These are phyloP conservation scores for Halcyon leucocephala DNA, from an alignment of 2,797 vertebrate species.

Conservation along the genomic window DNA sequence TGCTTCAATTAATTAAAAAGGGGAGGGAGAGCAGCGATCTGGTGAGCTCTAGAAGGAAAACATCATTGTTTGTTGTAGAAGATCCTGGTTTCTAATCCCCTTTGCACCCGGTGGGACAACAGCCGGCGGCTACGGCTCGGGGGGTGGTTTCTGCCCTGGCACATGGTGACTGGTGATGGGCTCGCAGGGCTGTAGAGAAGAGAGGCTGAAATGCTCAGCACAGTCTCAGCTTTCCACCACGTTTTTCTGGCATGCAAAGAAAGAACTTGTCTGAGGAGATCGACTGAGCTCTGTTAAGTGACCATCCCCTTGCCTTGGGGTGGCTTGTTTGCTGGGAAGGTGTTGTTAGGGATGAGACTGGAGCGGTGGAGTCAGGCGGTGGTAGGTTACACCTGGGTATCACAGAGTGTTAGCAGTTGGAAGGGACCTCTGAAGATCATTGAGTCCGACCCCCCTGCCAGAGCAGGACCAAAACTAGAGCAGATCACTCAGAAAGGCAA, in stretches of 20 bases:
- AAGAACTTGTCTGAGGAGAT: background rate
- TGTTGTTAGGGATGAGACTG: background rate
- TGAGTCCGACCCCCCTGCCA: no score
- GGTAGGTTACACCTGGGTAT: background rate
- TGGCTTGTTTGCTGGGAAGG: background rate
- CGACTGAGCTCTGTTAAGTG: background rate
- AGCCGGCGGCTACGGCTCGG: constrained; percentile 24
- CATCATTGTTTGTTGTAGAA: constrained; percentile 51
- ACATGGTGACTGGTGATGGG: constrained; percentile 59
- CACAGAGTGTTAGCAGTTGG: no score
- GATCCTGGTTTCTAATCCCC: constrained; percentile 61
- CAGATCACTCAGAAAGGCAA: no score
- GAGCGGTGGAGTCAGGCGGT: background rate
- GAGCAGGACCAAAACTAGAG: no score
- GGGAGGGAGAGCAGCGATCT: constrained; percentile 34
- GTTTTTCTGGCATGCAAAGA: background rate
- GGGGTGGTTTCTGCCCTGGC: constrained; percentile 59
- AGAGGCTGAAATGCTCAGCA: constrained; percentile 2
- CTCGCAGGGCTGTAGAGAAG: constrained; percentile 47
- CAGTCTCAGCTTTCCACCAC: background rate
- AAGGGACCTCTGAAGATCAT: no score
- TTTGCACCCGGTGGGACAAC: constrained; percentile 61
- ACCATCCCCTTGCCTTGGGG: background rate
- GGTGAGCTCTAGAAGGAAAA: constrained; percentile 60
- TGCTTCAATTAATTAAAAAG: constrained; percentile 41